phyloP scores from a whole-genome alignment of 37 sponge, comb jelly and placozoan genomes.

The Oopsacas minuta region DNA sequence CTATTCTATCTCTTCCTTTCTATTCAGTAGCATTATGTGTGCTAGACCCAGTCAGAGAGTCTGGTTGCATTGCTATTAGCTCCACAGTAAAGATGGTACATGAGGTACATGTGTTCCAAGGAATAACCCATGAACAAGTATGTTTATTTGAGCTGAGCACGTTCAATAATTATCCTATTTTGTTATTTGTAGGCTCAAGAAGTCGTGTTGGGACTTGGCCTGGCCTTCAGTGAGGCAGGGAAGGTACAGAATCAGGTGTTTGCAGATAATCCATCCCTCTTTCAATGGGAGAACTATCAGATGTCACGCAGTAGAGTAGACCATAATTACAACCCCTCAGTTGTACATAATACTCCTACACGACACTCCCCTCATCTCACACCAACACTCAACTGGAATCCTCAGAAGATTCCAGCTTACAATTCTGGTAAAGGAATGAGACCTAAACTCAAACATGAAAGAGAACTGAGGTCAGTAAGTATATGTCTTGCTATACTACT shows the following conservation, averaged over 20 bases:
- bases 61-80: constrained; percentile 10
- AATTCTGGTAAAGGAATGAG: neutral
- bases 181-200: neutral
- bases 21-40: neutral
- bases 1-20: neutral
- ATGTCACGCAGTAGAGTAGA: neutral
- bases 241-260: neutral
- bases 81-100: constrained; percentile 16
- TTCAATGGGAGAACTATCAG: neutral
- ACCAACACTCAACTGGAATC: neutral
- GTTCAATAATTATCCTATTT: neutral
- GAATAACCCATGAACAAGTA: neutral
- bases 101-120: neutral
- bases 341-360: neutral
- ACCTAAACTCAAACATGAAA: neutral
- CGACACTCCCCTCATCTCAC: neutral
- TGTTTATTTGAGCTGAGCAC: neutral
- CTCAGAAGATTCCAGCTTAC: neutral
- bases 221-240: constrained; percentile 5
- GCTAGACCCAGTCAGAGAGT: constrained; percentile 1
- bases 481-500: neutral
- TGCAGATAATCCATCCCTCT: neutral
- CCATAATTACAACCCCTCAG: neutral
- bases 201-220: neutral
- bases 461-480: neutral